Base-by-base conservation (phyloP, 2,113 vertebrate species). In the Passer montanus region DNA sequence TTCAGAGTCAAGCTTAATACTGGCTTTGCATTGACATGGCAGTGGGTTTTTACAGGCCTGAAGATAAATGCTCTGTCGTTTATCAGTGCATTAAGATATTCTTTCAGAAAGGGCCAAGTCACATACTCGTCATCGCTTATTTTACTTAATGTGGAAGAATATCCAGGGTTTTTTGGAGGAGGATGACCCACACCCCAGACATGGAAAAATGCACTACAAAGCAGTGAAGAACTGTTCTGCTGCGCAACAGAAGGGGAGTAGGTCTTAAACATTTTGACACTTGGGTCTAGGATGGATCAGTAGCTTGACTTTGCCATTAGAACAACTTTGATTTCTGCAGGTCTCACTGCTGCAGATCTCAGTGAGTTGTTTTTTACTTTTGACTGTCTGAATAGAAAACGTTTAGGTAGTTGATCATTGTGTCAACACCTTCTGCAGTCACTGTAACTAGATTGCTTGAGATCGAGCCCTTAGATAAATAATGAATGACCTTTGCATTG, bases 271-370 rank as follows among this genome's bases (percentile, higher is more conserved):
- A 0, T 52, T 43, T 12, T 24, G 14, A 41, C 6, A 2, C 10
- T 41, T 6, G 23, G 35, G 20, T 21, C 26, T 37, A 1, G 0
- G 1, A 2, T 2, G 14, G 39, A n/a, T 62, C 23, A 59, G 2
- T 18, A 11, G 31, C 74, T 43, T 84, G 11, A 1, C 22, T 62
- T 69, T 55, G 28, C 22, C 5, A 0, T 8, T 2, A 46, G 50
- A 58, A 35, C 35, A 15, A 7, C 6, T 22, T 31, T 81, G 19
- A 2, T 41, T 74, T 28, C 41, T 41, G 41, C 41, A 41, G 41
- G 41, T 41, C 41, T 87, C 1, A 0, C n/a, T 55, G 2, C 67
- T 28, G 46, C 39, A 24, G 37, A 6, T 44, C 44, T 43, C 53
- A 31, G 27, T 22, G 52, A 35, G 27, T 70, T 56, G 33, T 4